Conservation (phyloP, 2,797 vertebrate genomes). For the Podarcis siculus region DNA sequence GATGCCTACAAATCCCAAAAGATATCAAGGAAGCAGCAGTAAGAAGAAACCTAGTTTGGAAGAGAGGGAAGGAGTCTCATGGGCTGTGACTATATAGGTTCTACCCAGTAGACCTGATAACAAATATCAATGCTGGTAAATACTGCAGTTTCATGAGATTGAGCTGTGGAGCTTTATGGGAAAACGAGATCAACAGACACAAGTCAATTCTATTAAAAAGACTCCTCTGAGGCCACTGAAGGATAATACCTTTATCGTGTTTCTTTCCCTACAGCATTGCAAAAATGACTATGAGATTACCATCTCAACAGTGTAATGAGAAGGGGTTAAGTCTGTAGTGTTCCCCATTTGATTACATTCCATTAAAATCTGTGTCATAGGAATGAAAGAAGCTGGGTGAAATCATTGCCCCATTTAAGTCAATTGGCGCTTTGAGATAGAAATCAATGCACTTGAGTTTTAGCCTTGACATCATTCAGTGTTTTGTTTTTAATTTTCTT, state of each 20-base stretch:
- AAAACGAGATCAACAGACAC: constrained; percentile 47
- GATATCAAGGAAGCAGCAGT: constrained; percentile 51
- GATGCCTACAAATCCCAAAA: constrained; percentile 55
- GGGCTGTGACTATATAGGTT: constrained; percentile 36
- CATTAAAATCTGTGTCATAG: constrained; percentile 1
- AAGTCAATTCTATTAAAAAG: constrained; percentile 52
- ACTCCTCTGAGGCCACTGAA: constrained; percentile 28
- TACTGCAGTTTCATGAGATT: constrained; percentile 50
- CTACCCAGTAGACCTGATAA: constrained; percentile 46
- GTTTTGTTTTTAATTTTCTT: constrained; percentile 26
- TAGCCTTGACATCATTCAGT: not conserved
- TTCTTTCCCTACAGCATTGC: constrained; percentile 44
- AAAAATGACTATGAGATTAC: constrained; percentile 25
- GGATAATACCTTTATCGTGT: constrained; percentile 44
- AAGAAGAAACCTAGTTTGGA: constrained; percentile 60
- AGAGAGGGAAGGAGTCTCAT: constrained; percentile 46
- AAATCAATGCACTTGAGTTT: constrained; percentile 15
- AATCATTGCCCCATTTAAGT: constrained; percentile 31
- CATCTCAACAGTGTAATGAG: constrained; percentile 20
- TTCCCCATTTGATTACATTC: constrained; percentile 34
- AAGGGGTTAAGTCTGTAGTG: constrained; percentile 47
- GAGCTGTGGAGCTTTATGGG: constrained; percentile 50
- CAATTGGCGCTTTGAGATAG: constrained; percentile 5
- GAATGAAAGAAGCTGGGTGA: not conserved
- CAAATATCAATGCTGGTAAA: constrained; percentile 42